phyloP scores from a whole-genome alignment of 1,140 invertebrate species.

The Periplaneta americana region DNA sequence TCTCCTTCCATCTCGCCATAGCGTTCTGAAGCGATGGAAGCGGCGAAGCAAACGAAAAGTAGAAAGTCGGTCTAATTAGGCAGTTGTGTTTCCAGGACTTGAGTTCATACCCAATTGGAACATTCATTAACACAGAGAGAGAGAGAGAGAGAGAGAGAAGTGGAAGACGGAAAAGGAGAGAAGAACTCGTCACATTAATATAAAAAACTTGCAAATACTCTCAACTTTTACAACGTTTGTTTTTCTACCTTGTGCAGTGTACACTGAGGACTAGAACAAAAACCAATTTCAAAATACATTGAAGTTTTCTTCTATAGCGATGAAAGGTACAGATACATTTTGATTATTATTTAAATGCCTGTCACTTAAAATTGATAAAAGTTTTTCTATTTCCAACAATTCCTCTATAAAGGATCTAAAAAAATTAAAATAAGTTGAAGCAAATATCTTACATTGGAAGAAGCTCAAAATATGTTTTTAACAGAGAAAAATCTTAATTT shows the following conservation, averaged over 20 bases:
- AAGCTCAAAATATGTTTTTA: too few relatives aligned
- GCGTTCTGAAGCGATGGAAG: neutral
- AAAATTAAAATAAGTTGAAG: too few relatives aligned
- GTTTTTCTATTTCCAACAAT: neutral
- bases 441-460: too few relatives aligned
- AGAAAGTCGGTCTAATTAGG: neutral
- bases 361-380: neutral
- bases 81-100: neutral
- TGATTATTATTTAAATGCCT: neutral
- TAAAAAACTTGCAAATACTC: neutral
- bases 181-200: neutral
- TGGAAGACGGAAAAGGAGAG: too few relatives aligned
- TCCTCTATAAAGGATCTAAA: neutral
- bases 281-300: neutral
- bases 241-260: neutral
- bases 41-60: neutral
- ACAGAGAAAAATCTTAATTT: too few relatives aligned
- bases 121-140: neutral
- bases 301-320: neutral
- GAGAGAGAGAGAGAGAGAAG: too few relatives aligned
- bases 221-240: neutral
- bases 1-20: neutral
- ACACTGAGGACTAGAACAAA: neutral
- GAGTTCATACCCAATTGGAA: neutral
- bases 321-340: neutral